Evolutionary conservation across 2,113 vertebrate genomes (phyloP), one percentile per base, ranked within the genome.

Genomic region (Ornithorhynchus anatinus): DNA sequence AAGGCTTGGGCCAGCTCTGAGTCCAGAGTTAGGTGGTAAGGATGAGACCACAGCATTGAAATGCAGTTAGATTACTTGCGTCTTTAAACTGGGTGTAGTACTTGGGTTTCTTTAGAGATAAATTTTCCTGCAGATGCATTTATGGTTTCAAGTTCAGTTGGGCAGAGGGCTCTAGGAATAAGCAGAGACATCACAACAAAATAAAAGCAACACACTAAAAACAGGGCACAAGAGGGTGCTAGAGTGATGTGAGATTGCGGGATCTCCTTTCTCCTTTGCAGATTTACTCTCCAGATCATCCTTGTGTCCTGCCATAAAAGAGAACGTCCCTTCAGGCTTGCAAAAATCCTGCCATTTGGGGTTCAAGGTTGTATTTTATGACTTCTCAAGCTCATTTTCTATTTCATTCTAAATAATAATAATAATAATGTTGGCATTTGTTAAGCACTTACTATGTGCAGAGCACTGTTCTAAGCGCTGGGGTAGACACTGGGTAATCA

Each of bases 161-260:
- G 79, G 22, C 44, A 19, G 33, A 20, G 22, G 44, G 23, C 36
- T 63, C 14, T 5, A 7, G 10, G 9, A 32, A 4, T 5, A 20
- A 63, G 12, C 17, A 25, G 56, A 22, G 31, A 27, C 1, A 8
- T 14, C 13, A 13, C n/a, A 45, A 45, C 35, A 25, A 22, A 23
- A 15, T 13, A 11, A 16, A 25, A 40, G 47, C 35, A 33, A 20
- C 2, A 0, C 69, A 33, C 64, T 72, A 62, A 31, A 14, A 12
- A 25, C 5, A 13, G 31, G 57, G 83, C 92, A 77, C 80, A 61
- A 92, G 93, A 84, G 90, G 89, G 89, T 69, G 79, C 84, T 77
- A 61, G 38, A 88, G 82, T 22, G 43, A 75, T 47, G 42, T 69
- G 7, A 2, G 9, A 19, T 1, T 3, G 29, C 10, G 5, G 35